These are phyloP conservation scores for Acanthurus tractus DNA, from an alignment of 2,797 vertebrate species.

Conservation along the genomic window DNA sequence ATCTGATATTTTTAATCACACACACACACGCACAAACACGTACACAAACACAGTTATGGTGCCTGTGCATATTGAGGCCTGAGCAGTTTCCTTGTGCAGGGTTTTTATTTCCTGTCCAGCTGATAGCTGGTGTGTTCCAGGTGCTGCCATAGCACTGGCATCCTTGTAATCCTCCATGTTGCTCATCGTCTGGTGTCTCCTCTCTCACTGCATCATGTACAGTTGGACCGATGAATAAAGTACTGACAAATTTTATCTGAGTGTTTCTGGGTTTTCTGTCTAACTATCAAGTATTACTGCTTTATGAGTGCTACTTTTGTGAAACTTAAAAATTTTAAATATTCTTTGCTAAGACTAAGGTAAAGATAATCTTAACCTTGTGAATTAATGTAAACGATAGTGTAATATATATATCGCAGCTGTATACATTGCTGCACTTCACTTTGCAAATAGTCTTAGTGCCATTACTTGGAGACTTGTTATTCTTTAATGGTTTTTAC, in stretches of 20 bases:
- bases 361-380: no score
- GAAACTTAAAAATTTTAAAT: neutral
- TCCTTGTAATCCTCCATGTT: constrained; percentile 78
- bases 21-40: constrained; percentile 52
- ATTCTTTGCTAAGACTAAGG: no score
- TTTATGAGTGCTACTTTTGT: no score
- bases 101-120: constrained; percentile 76
- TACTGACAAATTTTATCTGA: constrained; percentile 81
- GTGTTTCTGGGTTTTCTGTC: constrained; percentile 36
- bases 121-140: constrained; percentile 82
- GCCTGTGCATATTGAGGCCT: constrained; percentile 78
- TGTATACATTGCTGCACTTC: no score
- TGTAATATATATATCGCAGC: no score
- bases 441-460: no score
- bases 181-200: constrained; percentile 77
- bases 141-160: constrained; percentile 83
- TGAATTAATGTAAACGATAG: no score
- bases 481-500: no score
- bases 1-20: constrained; percentile 76
- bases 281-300: neutral
- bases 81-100: constrained; percentile 75
- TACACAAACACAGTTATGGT: constrained; percentile 69
- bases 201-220: constrained; percentile 87
- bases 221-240: constrained; percentile 85
- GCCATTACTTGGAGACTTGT: no score